Evolutionary conservation across 2,888 invertebrate genomes (phyloP), one percentile per base, ranked within the genome.

Genomic region (Polietes domitor): DNA sequence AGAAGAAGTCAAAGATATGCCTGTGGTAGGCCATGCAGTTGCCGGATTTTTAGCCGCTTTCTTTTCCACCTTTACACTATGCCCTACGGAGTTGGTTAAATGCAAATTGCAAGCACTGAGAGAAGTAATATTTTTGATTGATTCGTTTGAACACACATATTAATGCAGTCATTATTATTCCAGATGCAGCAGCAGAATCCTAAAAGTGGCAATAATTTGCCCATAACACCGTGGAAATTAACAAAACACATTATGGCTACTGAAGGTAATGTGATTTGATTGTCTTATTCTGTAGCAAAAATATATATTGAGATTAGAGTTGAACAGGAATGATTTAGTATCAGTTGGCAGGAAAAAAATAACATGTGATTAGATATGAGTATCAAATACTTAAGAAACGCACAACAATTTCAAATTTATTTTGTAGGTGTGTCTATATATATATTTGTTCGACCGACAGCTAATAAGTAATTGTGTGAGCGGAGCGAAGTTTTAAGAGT

Each of bases 41-140:
- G 96, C 99, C 0, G 99, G 99, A 1, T 98, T 97, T 89, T 93
- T 97, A 58, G 99, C 99, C 3, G 98, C 99, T 1, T 98, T 99
- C 92, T 99, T 99, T 92, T 98, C 99, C 0, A 97, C 99, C 0
- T 95, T 99, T 87, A 96, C 98, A 0, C 94, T 99, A 24, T 99
- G 99, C 89, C 99, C 99, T 0, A 99, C 99, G 0, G 99, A 99
- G 92, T 93, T 99, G 84, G 95, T 99, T 86, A 99, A 99, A 93
- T 99, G 99, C 92, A 96, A 97, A 88, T 93, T 99, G 70, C 99
- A 99, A 93, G 98, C 99, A 0, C 95, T 98, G 94, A 93, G 96
- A 86, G 99, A 99, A 93, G 94, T 95, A 88, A 12, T 37, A 37
- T 7, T 3, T 7, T 2, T 37, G 12, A 37, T 85, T 7, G 7